Conservation (phyloP, 2,113 vertebrate species). For the Dendrocopos noguchii region DNA sequence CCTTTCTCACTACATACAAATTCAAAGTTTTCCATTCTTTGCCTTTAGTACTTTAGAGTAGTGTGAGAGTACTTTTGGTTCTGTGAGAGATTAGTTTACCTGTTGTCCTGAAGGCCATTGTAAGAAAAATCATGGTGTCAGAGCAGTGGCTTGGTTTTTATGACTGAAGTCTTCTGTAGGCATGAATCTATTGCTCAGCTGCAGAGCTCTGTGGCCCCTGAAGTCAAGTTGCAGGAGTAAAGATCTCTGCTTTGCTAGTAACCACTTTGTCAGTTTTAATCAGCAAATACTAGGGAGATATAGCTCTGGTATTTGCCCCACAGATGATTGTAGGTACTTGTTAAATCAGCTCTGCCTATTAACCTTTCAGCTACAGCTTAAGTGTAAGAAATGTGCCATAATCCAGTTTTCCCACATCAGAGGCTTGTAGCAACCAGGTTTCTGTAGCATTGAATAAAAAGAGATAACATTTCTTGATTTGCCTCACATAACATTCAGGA, state of each 20-base stretch:
- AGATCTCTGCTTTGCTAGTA: conserved; percentile 33
- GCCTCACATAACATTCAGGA: conserved; percentile 26
- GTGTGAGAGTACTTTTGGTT: neutral
- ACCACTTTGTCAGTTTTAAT: conserved; percentile 36
- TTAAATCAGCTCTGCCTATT: conserved; percentile 1
- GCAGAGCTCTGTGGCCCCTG: neutral
- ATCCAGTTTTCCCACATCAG: conserved; percentile 20
- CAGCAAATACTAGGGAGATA: conserved; percentile 2
- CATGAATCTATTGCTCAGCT: neutral
- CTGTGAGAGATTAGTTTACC: conserved; percentile 5
- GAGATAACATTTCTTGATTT: conserved; percentile 19
- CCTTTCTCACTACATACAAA: neutral
- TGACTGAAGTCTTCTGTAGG: neutral
- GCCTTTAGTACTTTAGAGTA: neutral
- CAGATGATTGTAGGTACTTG: neutral
- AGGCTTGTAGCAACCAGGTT: conserved; percentile 3
- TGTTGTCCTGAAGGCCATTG: neutral
- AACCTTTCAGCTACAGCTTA: conserved; percentile 32
- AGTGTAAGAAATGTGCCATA: neutral
- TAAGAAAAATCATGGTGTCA: conserved; percentile 20
- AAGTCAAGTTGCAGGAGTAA: neutral
- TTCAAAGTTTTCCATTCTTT: neutral
- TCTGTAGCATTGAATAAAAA: neutral
- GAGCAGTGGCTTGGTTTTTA: conserved; percentile 13
- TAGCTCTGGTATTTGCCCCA: neutral